Evolutionary conservation across 2,797 vertebrate genomes (phyloP).

Genomic region (Acridotheres tristis): DNA sequence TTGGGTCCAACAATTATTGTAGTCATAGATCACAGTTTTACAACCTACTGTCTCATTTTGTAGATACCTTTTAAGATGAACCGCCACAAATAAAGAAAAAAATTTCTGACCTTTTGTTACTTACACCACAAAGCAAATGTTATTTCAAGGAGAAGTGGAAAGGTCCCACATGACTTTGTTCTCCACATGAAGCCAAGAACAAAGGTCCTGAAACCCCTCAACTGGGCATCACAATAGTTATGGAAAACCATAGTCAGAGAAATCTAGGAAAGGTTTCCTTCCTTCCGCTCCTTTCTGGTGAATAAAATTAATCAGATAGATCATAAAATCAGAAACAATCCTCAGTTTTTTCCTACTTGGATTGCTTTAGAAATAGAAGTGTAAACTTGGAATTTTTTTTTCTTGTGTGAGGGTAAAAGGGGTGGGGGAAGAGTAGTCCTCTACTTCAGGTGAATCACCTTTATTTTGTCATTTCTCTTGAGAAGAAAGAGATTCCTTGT

Average conservation of each 20-base stretch:
- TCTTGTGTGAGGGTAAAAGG: fast-evolving
- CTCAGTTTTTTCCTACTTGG: neutral
- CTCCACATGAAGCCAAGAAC: neutral
- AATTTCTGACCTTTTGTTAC: neutral
- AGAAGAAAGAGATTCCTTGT: neutral
- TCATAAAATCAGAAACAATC: conserved; percentile 23
- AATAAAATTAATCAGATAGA: conserved; percentile 6
- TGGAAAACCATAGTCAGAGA: conserved; percentile 20
- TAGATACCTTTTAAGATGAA: neutral
- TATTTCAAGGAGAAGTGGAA: neutral
- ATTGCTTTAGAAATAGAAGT: neutral
- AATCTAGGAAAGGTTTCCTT: conserved; percentile 40
- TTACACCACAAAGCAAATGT: neutral
- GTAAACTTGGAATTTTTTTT: neutral
- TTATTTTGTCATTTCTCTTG: neutral
- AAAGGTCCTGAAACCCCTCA: conserved; percentile 16
- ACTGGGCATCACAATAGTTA: neutral
- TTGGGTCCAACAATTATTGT: neutral
- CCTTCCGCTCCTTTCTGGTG: conserved; percentile 5
- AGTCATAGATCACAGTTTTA: neutral
- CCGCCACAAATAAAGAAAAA: neutral
- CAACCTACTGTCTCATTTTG: neutral
- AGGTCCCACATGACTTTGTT: neutral
- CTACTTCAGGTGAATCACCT: neutral
- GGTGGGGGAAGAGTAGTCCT: fast-evolving